phyloP scores from a whole-genome alignment of 2,113 vertebrate genomes.

The Cettia cetti region DNA sequence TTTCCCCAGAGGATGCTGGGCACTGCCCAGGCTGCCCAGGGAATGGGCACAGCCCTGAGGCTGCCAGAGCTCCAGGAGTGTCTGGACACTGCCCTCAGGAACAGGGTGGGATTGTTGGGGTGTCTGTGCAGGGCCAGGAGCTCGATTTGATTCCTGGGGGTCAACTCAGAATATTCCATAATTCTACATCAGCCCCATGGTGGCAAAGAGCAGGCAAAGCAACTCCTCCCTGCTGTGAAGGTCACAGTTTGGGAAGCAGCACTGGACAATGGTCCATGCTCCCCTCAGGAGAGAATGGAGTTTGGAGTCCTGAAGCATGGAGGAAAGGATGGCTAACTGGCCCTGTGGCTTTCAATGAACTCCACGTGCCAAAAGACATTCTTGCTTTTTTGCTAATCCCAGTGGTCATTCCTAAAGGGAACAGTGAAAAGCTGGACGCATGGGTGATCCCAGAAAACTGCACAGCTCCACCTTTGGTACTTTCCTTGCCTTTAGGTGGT shows the following conservation, averaged over 20 bases:
- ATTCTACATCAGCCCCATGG: accelerated
- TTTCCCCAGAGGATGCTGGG: not conserved
- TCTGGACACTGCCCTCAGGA: accelerated
- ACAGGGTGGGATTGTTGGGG: not conserved
- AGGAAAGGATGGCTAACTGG: not conserved
- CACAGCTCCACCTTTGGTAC: accelerated
- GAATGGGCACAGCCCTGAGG: accelerated
- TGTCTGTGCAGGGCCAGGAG: not conserved
- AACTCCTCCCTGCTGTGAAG: not conserved
- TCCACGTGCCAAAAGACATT: not conserved
- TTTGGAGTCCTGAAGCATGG: not conserved
- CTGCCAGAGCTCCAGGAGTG: not conserved
- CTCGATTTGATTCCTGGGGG: not conserved
- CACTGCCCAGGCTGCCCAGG: not conserved
- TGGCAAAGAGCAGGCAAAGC: not conserved
- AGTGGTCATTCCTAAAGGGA: not conserved
- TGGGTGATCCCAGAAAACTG: not conserved
- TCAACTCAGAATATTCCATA: not conserved
- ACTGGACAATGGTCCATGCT: not conserved
- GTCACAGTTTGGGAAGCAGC: not conserved
- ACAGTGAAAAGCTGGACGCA: accelerated
- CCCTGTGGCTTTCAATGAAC: not conserved
- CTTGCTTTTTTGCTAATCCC: not conserved
- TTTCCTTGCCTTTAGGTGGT: not conserved
- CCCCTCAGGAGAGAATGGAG: not conserved